Evolutionary conservation across 1,140 invertebrate genomes (phyloP), one percentile per base, ranked within the genome.

Genomic region (Chionoecetes opilio): DNA sequence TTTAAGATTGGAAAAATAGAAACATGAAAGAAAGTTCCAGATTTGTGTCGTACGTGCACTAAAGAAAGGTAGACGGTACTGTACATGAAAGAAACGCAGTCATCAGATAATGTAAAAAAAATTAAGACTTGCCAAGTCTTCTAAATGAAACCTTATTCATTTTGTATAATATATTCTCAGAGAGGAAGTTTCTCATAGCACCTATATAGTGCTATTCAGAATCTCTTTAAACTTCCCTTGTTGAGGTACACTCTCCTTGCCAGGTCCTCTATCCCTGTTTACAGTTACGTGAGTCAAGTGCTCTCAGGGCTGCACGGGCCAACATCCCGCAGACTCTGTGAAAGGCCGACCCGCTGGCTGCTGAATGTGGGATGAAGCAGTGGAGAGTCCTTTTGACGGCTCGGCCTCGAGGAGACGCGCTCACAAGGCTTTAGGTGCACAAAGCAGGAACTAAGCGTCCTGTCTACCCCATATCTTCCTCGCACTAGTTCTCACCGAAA

Each of bases 271-370:
- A 75, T 26, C 26, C 63, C 63, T 75, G 63, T 75, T 75, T 75
- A 75, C 63, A 75, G 63, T 75, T n/a, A 75, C 63, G 63, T 75
- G 63, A 75, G 63, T 75, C 63, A 75, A 75, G 63, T 75, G 63
- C 0, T 26, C 63, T 26, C 63, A 6, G 63, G 63, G 63, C 63
- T 75, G 63, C 63, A 75, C 63, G 63, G 26, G 63, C 63, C 63
- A 75, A 75, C 63, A 75, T n/a, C 21, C 63, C 63, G 11, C 63
- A 3, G 46, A 26, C 63, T 26, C 21, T 3, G 63, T n/a, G 21
- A n/a, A 75, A 75, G n/a, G 63, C 21, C 63, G 21, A 21, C 63
- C 63, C 63, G 11, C 63, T 75, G 21, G 21, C 63, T 75, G 63
- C 63, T 75, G 63, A 75, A 75, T 75, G 63, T 75, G 63, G 63